Conservation (phyloP, 2,797 vertebrate species). For the Anolis apletophallus region DNA sequence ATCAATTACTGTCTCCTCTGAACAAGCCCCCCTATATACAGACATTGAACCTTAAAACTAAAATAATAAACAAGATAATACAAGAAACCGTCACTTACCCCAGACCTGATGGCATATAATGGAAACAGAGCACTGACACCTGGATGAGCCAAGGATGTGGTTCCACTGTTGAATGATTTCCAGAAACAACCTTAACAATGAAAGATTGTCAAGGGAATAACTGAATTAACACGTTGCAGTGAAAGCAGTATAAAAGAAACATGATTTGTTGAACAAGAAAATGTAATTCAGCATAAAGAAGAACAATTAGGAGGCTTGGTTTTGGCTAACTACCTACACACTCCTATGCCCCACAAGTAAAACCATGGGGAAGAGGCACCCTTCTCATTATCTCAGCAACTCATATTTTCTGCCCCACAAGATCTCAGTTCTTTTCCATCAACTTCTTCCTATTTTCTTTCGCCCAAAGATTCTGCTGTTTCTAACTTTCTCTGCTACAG, state of each 20-base stretch:
- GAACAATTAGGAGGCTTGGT: neutral
- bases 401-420: neutral
- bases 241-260: neutral
- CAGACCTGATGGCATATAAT: neutral
- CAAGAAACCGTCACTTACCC: no score
- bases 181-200: conserved; percentile 1
- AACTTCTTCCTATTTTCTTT: neutral
- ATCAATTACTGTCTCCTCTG: no score
- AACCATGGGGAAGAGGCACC: neutral
- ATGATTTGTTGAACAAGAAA: neutral
- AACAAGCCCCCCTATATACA: no score
- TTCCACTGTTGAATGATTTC: conserved; percentile 18
- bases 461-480: no score
- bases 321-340: neutral
- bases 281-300: neutral
- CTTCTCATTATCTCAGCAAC: neutral
- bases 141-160: neutral
- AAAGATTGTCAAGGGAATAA: neutral
- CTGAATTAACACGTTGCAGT: neutral
- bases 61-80: no score
- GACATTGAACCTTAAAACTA: no score
- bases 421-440: neutral
- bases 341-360: neutral
- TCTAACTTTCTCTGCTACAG: neutral
- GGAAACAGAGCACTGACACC: neutral